Percentiles rank a stretch among this genome's conserved stretches.
These are phyloP conservation scores for Gallinago solitaria DNA, from an alignment of 2,797 vertebrate species.

Conservation along the genomic window DNA sequence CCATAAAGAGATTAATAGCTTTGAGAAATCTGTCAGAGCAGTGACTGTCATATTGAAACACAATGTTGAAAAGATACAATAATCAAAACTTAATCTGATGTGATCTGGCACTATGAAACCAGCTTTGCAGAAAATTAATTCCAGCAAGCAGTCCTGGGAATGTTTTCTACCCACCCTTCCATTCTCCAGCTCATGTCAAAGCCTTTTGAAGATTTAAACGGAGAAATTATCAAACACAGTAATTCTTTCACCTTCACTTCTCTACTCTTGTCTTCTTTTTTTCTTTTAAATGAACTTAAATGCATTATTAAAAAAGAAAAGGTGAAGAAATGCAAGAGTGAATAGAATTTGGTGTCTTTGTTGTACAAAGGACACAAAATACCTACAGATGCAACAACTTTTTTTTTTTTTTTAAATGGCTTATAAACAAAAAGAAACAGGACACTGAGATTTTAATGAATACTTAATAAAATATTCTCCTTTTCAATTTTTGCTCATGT, in stretches of 20 bases:
- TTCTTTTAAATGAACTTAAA: background rate
- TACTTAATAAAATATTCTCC: background rate
- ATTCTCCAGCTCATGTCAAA: background rate
- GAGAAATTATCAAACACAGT: background rate
- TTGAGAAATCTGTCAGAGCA: background rate
- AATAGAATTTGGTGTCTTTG: background rate
- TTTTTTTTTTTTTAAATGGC: background rate
- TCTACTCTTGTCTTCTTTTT: background rate
- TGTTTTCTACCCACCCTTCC: background rate
- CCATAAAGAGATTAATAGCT: background rate
- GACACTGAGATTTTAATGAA: background rate
- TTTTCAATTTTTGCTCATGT: background rate
- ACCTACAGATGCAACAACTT: background rate
- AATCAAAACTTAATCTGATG: slow-evolving; percentile 26
- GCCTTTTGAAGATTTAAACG: background rate
- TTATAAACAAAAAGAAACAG: background rate
- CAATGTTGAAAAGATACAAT: background rate
- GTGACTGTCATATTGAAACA: background rate
- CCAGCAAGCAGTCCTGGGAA: slow-evolving; percentile 29
- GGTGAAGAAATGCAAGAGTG: background rate
- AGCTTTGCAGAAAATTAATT: slow-evolving; percentile 50
- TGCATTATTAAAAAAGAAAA: background rate
- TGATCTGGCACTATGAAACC: slow-evolving; percentile 4
- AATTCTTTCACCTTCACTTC: background rate
- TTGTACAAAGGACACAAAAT: background rate